A percentile compares a stretch with the other conserved stretches of the same genome.
Conservation (phyloP, 1,140 invertebrate species). For the Wiebesia pumilae region DNA sequence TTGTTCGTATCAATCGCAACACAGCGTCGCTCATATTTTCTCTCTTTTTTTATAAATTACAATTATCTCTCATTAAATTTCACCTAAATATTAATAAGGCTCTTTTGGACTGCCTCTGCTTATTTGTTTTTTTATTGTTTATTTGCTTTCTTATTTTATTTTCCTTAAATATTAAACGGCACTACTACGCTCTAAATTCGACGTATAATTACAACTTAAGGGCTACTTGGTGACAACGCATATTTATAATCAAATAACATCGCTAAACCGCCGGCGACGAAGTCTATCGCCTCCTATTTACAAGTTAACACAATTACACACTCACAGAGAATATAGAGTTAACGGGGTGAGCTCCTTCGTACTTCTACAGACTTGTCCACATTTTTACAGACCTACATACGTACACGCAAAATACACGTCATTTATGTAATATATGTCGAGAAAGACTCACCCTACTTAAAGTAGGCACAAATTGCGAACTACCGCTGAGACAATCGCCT, state of each 20-base stretch:
- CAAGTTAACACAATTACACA: conserved; percentile 35
- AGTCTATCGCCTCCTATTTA: conserved; percentile 45
- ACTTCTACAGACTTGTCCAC: background rate
- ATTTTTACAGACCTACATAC: background rate
- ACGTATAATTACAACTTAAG: conserved; percentile 51
- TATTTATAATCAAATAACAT: conserved; percentile 36
- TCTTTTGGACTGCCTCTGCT: conserved; percentile 46
- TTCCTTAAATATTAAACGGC: conserved; percentile 12
- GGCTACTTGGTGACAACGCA: conserved; percentile 28
- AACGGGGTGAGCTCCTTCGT: conserved; percentile 12
- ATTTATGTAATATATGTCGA: background rate
- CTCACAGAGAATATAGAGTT: conserved; percentile 16
- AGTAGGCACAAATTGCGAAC: conserved; percentile 26
- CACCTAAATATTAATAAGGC: conserved; percentile 52
- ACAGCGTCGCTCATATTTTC: conserved; percentile 19
- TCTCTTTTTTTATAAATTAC: conserved; percentile 21
- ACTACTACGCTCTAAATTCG: conserved; percentile 15
- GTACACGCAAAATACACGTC: background rate
- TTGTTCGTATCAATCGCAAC: conserved; percentile 35
- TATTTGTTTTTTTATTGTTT: conserved; percentile 28
- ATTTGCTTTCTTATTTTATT: background rate
- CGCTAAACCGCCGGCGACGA: conserved; percentile 24
- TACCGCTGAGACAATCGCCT: background rate
- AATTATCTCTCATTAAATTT: conserved; percentile 13
- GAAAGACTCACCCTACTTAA: conserved; percentile 28